phyloP scores from a whole-genome alignment of 2,797 vertebrate species.

The Onychomys leucogaster region DNA sequence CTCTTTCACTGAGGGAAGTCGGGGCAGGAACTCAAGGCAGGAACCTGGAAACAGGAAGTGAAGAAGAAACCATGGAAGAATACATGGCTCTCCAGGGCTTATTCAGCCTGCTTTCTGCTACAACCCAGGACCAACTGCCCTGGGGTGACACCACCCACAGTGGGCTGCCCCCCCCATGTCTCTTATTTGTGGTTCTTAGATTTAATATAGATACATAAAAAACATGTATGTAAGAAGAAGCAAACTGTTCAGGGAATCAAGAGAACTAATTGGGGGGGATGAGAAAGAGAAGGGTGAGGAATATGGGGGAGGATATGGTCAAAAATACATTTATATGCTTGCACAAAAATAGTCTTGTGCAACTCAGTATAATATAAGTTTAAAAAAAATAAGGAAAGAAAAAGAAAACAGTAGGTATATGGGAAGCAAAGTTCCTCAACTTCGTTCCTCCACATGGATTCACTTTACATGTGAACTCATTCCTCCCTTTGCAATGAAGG shows the following conservation, averaged over 20 bases:
- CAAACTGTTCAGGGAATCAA: too few relatives aligned
- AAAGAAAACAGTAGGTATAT: neutral
- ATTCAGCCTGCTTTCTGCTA: neutral
- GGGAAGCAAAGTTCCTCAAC: neutral
- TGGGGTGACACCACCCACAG: neutral
- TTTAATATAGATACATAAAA: neutral
- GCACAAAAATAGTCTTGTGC: neutral
- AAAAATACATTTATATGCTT: neutral
- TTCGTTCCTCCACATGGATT: neutral
- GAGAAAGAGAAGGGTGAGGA: neutral
- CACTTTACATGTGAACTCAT: neutral
- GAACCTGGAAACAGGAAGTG: neutral
- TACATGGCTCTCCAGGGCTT: too few relatives aligned
- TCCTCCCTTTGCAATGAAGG: neutral
- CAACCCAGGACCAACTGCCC: neutral
- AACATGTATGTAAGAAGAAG: neutral
- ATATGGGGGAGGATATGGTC: neutral
- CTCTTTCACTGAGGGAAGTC: neutral
- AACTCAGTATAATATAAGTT: too few relatives aligned
- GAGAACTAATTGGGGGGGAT: neutral
- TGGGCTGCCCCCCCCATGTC: neutral
- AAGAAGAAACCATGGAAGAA: neutral
- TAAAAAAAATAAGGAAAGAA: too few relatives aligned
- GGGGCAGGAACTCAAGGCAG: neutral
- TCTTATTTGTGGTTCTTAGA: neutral